These are phyloP conservation scores for Myiotriccus ornatus DNA, from an alignment of 2,797 vertebrate genomes.

Conservation along the genomic window DNA sequence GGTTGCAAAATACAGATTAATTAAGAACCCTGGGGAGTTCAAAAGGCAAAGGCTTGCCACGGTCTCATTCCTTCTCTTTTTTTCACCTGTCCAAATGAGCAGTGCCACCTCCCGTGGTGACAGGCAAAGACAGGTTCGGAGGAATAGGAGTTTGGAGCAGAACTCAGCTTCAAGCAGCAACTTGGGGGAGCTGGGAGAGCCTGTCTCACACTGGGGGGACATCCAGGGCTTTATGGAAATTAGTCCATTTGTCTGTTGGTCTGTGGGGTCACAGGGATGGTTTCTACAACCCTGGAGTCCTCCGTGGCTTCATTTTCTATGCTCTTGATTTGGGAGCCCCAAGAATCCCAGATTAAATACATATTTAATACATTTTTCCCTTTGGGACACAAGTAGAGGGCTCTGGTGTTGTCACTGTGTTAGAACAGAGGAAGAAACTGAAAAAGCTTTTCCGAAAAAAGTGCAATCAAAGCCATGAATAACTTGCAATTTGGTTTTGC, in stretches of 20 bases:
- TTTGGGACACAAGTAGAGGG: neutral
- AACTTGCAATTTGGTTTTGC: neutral
- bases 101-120: neutral
- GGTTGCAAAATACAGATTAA: neutral
- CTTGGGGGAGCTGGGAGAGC: neutral
- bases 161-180: fast-evolving
- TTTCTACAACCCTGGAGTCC: neutral
- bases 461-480: neutral
- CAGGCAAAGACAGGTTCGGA: neutral
- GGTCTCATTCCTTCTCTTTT: neutral
- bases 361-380: neutral
- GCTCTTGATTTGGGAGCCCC: neutral
- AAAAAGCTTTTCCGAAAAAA: neutral
- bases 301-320: neutral
- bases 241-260: neutral
- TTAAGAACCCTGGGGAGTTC: neutral
- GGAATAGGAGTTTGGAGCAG: neutral
- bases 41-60: neutral
- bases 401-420: neutral
- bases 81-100: neutral
- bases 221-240: neutral
- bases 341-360: neutral
- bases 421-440: neutral
- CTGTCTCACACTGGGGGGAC: too few species aligned
- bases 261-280: neutral